Evolutionary conservation across 2,888 invertebrate genomes (phyloP).

Genomic region (Odontocerum albicorne): DNA sequence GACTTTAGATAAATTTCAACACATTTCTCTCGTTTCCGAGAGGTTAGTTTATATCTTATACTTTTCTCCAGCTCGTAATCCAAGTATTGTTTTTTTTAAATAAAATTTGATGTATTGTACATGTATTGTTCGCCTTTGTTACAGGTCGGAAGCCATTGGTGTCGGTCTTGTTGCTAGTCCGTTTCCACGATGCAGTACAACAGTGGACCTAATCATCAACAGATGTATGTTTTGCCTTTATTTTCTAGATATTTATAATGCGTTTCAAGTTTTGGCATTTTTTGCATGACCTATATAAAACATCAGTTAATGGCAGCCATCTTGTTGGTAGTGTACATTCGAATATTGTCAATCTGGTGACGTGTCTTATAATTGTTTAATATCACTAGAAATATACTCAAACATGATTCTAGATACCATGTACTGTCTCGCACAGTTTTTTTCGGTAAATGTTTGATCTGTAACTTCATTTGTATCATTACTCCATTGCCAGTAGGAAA

Average conservation of each 20-base stretch:
- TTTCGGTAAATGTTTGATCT: no score
- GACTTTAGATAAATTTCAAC: slow-evolving; percentile 41
- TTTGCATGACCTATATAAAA: slow-evolving; percentile 19
- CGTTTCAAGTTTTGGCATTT: slow-evolving; percentile 6
- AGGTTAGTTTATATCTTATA: slow-evolving; percentile 54
- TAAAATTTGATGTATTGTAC: slow-evolving; percentile 38
- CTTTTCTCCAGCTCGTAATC: no score
- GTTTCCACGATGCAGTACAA: slow-evolving; percentile 55
- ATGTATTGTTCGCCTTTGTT: slow-evolving; percentile 28
- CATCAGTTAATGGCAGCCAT: slow-evolving; percentile 48
- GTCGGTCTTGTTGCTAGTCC: slow-evolving; percentile 27
- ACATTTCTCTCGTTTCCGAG: slow-evolving; percentile 55
- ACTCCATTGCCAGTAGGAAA: no score
- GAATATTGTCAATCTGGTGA: slow-evolving; percentile 21
- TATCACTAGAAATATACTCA: no score
- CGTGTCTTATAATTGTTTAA: no score
- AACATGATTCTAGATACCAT: no score
- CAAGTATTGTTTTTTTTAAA: no score
- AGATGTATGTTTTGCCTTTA: slow-evolving; percentile 47
- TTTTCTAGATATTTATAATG: slow-evolving; percentile 9
- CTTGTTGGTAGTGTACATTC: slow-evolving; percentile 46
- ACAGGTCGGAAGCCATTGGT: slow-evolving; percentile 32
- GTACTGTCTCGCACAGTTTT: no score
- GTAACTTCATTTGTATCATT: no score
- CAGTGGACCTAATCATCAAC: slow-evolving; percentile 54